Percentiles rank a stretch among this genome's conserved stretches.
phyloP scores from a whole-genome alignment of 2,888 invertebrate species.

The Euzophera pinguis region DNA sequence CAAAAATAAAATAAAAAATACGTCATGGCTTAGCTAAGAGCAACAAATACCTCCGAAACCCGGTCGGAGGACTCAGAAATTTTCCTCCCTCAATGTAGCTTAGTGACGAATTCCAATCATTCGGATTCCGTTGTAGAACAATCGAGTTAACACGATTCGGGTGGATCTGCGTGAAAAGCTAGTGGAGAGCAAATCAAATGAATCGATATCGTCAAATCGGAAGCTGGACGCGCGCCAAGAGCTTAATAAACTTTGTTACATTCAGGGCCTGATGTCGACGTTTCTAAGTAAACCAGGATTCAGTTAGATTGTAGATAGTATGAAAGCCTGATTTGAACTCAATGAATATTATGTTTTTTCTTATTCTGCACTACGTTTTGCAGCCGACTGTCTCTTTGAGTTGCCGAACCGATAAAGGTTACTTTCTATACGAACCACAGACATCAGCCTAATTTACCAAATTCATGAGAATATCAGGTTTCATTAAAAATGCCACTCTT shows the following conservation, averaged over 20 bases:
- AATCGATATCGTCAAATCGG: conserved; percentile 56
- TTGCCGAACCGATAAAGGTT: too few relatives aligned
- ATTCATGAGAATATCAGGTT: too few relatives aligned
- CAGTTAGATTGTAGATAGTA: neutral
- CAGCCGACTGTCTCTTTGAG: too few relatives aligned
- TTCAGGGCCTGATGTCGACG: conserved; percentile 41
- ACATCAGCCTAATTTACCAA: too few relatives aligned
- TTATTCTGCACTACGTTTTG: too few relatives aligned
- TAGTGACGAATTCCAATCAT: neutral
- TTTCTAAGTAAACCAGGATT: conserved; percentile 25
- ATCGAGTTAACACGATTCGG: conserved; percentile 10
- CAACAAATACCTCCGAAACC: too few relatives aligned
- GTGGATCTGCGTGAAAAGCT: conserved; percentile 16
- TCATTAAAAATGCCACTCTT: too few relatives aligned
- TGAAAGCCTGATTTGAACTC: neutral
- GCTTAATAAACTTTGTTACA: conserved; percentile 61
- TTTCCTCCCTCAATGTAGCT: too few relatives aligned
- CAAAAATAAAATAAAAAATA: too few relatives aligned
- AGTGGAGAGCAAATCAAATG: conserved; percentile 49
- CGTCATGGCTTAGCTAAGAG: too few relatives aligned
- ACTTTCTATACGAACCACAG: too few relatives aligned
- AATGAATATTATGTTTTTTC: neutral
- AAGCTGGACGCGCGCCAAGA: conserved; percentile 69
- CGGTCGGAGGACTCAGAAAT: too few relatives aligned
- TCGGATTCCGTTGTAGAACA: conserved; percentile 13